Percentiles rank a stretch among this genome's conserved stretches.
Evolutionary conservation across 2,113 vertebrate genomes (phyloP).

Genomic region (Halcyon malimbica): DNA sequence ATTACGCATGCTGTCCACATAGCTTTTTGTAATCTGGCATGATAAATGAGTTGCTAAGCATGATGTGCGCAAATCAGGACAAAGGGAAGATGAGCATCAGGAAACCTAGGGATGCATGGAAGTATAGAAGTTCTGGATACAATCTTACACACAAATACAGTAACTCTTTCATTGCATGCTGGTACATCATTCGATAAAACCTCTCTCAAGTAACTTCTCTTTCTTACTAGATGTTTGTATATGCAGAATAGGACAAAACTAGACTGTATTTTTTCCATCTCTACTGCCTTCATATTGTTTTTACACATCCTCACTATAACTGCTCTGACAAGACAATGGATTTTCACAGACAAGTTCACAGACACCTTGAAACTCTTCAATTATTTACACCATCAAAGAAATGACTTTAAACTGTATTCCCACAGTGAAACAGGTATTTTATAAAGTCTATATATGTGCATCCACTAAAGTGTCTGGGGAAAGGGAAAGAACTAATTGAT

Average conservation of each 20-base stretch:
- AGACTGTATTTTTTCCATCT: neutral
- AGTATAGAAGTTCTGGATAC: neutral
- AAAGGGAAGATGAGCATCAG: neutral
- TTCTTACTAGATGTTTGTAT: neutral
- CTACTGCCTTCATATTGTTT: neutral
- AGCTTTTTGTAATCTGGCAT: neutral
- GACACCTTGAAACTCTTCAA: neutral
- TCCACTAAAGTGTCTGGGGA: neutral
- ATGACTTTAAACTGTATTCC: neutral
- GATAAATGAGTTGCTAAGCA: neutral
- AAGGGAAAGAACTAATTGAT: neutral
- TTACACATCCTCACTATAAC: neutral
- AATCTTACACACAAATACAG: neutral
- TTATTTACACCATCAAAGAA: neutral
- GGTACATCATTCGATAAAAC: neutral
- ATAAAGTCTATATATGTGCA: neutral
- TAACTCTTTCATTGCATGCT: neutral
- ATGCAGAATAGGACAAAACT: neutral
- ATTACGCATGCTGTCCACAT: neutral
- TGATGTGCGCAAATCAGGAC: neutral
- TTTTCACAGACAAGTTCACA: slow-evolving; percentile 30
- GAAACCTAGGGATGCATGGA: neutral
- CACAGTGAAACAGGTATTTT: neutral
- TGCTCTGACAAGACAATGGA: neutral
- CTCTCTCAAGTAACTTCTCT: neutral